These are phyloP conservation scores for Patiria miniata DNA, from an alignment of 35 echinoderm and acorn worm genomes.

Conservation along the genomic window DNA sequence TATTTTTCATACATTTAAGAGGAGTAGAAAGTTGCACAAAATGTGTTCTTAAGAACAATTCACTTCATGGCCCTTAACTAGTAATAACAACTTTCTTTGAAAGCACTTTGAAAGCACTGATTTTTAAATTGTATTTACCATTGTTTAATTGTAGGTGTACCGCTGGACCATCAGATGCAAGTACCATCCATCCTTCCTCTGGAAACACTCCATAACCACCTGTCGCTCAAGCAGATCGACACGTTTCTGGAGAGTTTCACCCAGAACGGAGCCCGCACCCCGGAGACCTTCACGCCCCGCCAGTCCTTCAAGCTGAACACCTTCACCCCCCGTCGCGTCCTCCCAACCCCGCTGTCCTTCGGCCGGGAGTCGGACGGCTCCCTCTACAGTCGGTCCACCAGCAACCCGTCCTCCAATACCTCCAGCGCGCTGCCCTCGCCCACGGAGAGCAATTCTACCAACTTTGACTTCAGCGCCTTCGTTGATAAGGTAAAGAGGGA, in stretches of 20 bases:
- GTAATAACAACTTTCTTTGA: too few relatives aligned
- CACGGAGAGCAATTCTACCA: slow-evolving; percentile 41
- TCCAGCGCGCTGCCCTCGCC: slow-evolving; percentile 88
- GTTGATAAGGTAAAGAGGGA: not conserved
- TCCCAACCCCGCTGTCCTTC: slow-evolving; percentile 24
- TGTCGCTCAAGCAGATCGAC: slow-evolving; percentile 92
- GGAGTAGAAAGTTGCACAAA: too few relatives aligned
- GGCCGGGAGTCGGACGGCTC: slow-evolving; percentile 41
- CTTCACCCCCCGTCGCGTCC: slow-evolving; percentile 73
- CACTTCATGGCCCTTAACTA: too few relatives aligned
- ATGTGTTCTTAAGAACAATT: too few relatives aligned
- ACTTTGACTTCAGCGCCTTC: not conserved
- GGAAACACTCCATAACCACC: slow-evolving; percentile 92
- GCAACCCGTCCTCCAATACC: slow-evolving; percentile 85
- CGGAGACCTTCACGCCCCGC: slow-evolving; percentile 42
- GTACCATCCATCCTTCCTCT: slow-evolving; percentile 86
- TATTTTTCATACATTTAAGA: too few relatives aligned
- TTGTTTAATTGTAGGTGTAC: not conserved
- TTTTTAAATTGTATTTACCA: too few relatives aligned
- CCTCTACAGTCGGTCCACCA: slow-evolving; percentile 66
- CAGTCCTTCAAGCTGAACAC: slow-evolving; percentile 51
- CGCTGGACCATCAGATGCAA: slow-evolving; percentile 85
- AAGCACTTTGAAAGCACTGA: too few relatives aligned
- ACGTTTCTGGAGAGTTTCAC: slow-evolving; percentile 78
- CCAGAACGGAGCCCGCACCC: slow-evolving; percentile 53